phyloP scores from a whole-genome alignment of 2,888 invertebrate species.

The Lordiphosa fenestrarum region DNA sequence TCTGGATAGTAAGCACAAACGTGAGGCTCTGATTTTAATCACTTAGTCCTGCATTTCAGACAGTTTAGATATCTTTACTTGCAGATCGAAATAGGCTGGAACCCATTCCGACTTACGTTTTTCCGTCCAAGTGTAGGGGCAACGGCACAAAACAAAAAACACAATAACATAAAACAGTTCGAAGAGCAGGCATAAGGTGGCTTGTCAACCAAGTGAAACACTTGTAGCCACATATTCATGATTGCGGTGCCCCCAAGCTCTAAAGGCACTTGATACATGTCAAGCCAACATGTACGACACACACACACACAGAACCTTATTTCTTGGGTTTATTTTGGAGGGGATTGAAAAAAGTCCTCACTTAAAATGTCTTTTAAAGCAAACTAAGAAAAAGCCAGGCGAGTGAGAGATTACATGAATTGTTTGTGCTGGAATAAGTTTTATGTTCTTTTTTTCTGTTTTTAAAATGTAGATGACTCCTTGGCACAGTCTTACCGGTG shows the following conservation, averaged over 20 bases:
- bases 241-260: slow-evolving; percentile 25
- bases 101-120: too few species aligned
- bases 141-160: slow-evolving; percentile 45
- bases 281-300: slow-evolving; percentile 14
- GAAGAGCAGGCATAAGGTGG: background rate
- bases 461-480: background rate
- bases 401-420: slow-evolving; percentile 18
- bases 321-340: slow-evolving; percentile 8
- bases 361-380: slow-evolving; percentile 1
- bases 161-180: background rate
- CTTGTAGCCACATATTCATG: slow-evolving; percentile 43
- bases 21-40: too few species aligned
- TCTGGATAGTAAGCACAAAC: too few species aligned
- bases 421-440: slow-evolving; percentile 8
- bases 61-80: too few species aligned
- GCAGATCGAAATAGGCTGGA: too few species aligned
- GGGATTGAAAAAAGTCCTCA: slow-evolving; percentile 5
- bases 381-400: slow-evolving; percentile 8
- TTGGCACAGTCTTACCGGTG: slow-evolving; percentile 78
- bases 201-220: slow-evolving; percentile 52
- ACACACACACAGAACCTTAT: background rate
- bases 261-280: slow-evolving; percentile 50
- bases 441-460: background rate
- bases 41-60: too few species aligned
- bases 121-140: background rate